Base-by-base conservation (phyloP, 1,140 invertebrate genomes). In the Zaprionus inermis region DNA sequence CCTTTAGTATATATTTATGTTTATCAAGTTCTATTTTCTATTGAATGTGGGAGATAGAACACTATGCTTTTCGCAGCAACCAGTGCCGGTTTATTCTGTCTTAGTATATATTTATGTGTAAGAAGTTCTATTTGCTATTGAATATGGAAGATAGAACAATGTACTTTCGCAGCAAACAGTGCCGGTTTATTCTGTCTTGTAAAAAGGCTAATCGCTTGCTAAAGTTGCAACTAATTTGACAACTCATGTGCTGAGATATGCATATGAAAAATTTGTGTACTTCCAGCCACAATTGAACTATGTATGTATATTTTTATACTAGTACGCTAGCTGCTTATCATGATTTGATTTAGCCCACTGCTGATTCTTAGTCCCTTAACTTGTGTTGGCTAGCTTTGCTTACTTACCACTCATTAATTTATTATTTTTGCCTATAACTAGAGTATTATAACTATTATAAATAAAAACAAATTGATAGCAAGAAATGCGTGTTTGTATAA, bases 251-350 rank as follows among this genome's bases (percentile, higher is more conserved):
- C 46, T 64, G 76, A 61, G 73, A 56, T 66, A 41, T 69, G 44
- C 54, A 36, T 14, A 56, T 68, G 57, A 79, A 61, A 71, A 66
- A 54, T 78, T 63, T 76, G 59, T 79, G 60, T 88, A 86, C 82
- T 88, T 86, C 79, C 82, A 82, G 68, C 79, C 72, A 65, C 78
- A 79, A 78, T 78, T 86, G 44, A 81, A 86, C 78, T 86, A 81
- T 77, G 65, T 52, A 69, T 66, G 41, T 70, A 70, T 76, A 65
- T 75, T 60, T 38, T 74, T 56, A 64, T 70, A 38, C 60, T 58
- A 66, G 38, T 41, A 59, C 52, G 81, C 81, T 85, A 81, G 72
- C 72, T 81, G 83, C 79, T 86, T 83, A 54, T 52, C 54, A 63
- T 68, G 41, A 73, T 56, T 77, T 44, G 30, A 70, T 54, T 56